phyloP scores from a whole-genome alignment of 2,888 invertebrate genomes.

The Nemotelus nigrinus region DNA sequence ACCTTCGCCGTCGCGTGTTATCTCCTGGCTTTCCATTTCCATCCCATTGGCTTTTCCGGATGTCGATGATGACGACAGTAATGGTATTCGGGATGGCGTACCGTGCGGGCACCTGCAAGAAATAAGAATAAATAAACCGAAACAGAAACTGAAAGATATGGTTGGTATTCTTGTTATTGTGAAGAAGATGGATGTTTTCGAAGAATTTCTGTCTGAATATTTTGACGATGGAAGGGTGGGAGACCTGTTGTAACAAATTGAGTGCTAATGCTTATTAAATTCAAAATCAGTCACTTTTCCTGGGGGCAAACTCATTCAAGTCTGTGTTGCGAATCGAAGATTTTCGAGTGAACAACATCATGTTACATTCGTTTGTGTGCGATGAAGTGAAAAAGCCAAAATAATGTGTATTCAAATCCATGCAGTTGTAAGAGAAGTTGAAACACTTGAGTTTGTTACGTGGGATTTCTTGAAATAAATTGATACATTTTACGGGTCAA shows the following conservation, averaged over 20 bases:
- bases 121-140: conserved; percentile 43
- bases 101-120: conserved; percentile 69
- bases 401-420: conserved; percentile 9
- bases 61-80: conserved; percentile 64
- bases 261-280: conserved; percentile 32
- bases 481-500: conserved; percentile 25
- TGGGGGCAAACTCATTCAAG: neutral
- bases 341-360: neutral
- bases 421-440: neutral
- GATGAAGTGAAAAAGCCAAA: conserved; percentile 14
- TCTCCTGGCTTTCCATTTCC: conserved; percentile 44
- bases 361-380: conserved; percentile 2
- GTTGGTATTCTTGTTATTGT: neutral
- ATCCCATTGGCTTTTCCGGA: conserved; percentile 43
- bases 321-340: neutral
- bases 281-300: neutral
- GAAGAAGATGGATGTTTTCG: neutral
- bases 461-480: conserved; percentile 22
- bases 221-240: neutral
- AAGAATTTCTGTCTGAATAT: neutral
- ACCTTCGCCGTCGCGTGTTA: conserved; percentile 49
- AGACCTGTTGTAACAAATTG: conserved; percentile 25
- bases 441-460: conserved; percentile 12
- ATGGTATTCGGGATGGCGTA: conserved; percentile 80
- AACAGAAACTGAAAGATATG: neutral